Evolutionary conservation across 92 coral and sea anemone species (phyloP), one percentile per base, ranked within the genome.

Genomic region (Epizoanthus rinbou): DNA sequence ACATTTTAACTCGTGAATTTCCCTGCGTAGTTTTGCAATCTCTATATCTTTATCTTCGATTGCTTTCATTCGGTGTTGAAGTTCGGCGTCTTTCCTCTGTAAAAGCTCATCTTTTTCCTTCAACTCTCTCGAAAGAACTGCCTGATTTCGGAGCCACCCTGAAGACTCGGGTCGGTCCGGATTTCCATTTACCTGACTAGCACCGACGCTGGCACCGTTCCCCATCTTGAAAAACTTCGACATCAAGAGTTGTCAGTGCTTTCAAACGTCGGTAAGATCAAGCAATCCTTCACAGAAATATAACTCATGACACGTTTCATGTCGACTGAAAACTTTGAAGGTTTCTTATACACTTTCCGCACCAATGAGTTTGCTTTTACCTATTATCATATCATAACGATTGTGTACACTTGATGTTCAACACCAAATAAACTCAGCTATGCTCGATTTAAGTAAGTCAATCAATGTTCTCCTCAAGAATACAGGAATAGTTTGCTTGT

Each of bases 1-100:
- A 71, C 99, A 97, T 79, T 94, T 95, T 23, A 97, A 66, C 73
- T 97, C 99, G 78, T 97, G 99, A 45, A 97, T 97, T 68, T 95
- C 98, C 71, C 95, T 97, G 25, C 94, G 90, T 56, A 97, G 79
- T 64, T 92, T 94, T 5, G 86, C 67, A 73, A 97, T 88, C 73
- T 94, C 98, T 22, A 73, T 86, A 71, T 97, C 98, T 81, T 92
- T 94, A 31, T 95, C 92, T 79, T 89, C 91, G 64, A 93, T 87
- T n/a, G 88, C 87, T n/a, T 87, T 84, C 86, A 91, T 87, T 39
- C 95, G 74, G 82, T 92, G 90, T 14, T 92, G 94, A 50, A 97
- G 73, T 88, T 97, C 99, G 33, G 92, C 93, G 54, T 97, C 97
- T 41, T 92, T 97, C 74, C 93, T 92, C 85, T 89, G 91, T 84